These are phyloP conservation scores for Andrena trimmerana DNA, from an alignment of 2,888 invertebrate species.

Conservation along the genomic window DNA sequence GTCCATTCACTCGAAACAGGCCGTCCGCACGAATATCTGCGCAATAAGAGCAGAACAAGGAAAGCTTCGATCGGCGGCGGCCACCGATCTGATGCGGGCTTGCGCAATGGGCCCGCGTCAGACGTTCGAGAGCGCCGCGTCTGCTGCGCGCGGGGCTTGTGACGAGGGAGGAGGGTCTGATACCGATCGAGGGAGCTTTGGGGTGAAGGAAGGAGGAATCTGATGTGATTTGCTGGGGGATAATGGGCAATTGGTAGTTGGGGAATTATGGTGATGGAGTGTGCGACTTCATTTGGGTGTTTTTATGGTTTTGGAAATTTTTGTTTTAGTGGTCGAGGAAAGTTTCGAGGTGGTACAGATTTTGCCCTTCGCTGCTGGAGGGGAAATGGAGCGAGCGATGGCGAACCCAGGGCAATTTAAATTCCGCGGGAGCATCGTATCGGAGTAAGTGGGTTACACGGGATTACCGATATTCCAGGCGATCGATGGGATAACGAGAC, in stretches of 20 bases:
- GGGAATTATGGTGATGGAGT: neutral
- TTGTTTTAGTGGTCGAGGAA: neutral
- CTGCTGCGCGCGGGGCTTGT: no score
- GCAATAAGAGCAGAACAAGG: slow-evolving; percentile 48
- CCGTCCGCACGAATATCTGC: slow-evolving; percentile 48
- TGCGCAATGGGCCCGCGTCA: neutral
- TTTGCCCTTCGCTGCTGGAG: neutral
- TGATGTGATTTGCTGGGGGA: no score
- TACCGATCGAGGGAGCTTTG: no score
- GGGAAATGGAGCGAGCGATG: neutral
- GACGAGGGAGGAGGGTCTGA: no score
- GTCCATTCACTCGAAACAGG: slow-evolving; percentile 64
- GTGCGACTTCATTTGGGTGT: neutral
- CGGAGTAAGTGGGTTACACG: slow-evolving; percentile 57
- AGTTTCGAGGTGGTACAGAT: neutral
- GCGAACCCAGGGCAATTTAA: slow-evolving; percentile 1
- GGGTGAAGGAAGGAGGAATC: no score
- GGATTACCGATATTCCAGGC: slow-evolving; percentile 34
- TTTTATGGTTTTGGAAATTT: neutral
- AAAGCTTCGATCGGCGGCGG: neutral
- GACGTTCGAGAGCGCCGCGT: no score
- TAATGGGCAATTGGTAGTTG: neutral
- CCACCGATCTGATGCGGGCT: neutral
- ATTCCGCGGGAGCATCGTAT: slow-evolving; percentile 33
- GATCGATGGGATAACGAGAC: slow-evolving; percentile 23